phyloP scores from a whole-genome alignment of 2,888 invertebrate genomes.

The Holacanthella duospinosa region DNA sequence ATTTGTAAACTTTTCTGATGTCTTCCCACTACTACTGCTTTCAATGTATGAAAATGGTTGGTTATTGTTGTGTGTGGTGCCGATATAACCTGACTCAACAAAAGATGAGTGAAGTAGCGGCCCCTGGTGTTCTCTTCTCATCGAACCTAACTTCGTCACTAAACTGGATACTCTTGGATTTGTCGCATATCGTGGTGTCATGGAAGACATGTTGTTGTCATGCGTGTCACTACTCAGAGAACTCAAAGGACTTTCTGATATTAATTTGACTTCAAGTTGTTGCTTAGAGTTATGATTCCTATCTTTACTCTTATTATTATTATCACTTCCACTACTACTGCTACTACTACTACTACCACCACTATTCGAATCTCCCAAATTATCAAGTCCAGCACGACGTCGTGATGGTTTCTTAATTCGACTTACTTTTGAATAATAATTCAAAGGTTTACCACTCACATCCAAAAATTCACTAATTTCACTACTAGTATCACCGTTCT shows the following conservation, averaged over 20 bases:
- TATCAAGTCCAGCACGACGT: constrained; percentile 13
- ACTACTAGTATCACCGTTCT: too few species aligned
- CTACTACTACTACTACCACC: constrained; percentile 16
- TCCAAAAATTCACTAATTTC: too few species aligned
- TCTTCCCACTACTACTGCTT: constrained; percentile 20
- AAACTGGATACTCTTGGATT: constrained; percentile 42
- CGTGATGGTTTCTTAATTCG: constrained; percentile 15
- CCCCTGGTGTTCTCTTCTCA: constrained; percentile 14
- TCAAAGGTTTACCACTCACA: too few species aligned
- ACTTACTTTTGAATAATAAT: too few species aligned
- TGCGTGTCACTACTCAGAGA: constrained; percentile 16
- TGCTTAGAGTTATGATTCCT: too few species aligned
- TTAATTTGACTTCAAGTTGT: too few species aligned
- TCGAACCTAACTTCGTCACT: constrained; percentile 56
- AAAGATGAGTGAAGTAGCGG: constrained; percentile 15
- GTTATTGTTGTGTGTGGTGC: constrained; percentile 56
- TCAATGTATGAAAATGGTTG: constrained; percentile 74
- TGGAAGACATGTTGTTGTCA: constrained; percentile 13
- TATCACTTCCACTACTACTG: too few species aligned
- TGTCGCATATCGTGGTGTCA: not conserved
- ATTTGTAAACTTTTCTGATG: constrained; percentile 11
- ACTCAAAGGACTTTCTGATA: constrained; percentile 22
- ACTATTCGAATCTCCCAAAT: constrained; percentile 17
- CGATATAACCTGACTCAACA: constrained; percentile 48
- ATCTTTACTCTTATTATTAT: too few species aligned